These are phyloP conservation scores for Sceloporus tristichus DNA, from an alignment of 2,113 vertebrate species.

Conservation along the genomic window DNA sequence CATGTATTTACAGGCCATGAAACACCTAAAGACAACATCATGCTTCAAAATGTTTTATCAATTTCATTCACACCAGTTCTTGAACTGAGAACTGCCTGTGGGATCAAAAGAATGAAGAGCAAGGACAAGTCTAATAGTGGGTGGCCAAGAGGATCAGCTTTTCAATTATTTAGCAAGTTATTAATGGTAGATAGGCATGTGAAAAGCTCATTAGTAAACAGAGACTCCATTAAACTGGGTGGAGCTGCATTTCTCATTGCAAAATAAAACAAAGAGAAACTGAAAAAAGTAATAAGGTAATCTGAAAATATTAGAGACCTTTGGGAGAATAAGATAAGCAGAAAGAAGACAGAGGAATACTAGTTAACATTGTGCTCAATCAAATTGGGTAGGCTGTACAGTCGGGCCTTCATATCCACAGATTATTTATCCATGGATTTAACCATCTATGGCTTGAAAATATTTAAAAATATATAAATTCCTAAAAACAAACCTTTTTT, in stretches of 20 bases:
- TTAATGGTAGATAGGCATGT: not conserved
- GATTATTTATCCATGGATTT: too few relatives aligned
- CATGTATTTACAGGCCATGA: constrained; percentile 25
- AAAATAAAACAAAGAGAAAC: not conserved
- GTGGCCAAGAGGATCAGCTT: constrained; percentile 35
- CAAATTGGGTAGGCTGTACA: too few relatives aligned
- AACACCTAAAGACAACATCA: constrained; percentile 40
- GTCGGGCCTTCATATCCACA: too few relatives aligned
- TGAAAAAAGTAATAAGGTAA: not conserved
- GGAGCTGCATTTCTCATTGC: not conserved
- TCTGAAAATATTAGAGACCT: not conserved
- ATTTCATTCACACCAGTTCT: constrained; percentile 33
- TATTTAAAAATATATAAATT: too few relatives aligned
- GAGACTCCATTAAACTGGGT: not conserved
- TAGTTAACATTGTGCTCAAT: not conserved
- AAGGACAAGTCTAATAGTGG: not conserved
- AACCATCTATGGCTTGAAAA: too few relatives aligned
- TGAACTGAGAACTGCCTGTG: not conserved
- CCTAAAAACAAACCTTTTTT: too few relatives aligned
- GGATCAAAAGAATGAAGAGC: not conserved
- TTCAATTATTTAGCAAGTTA: not conserved
- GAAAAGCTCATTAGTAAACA: not conserved
- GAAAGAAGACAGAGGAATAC: not conserved
- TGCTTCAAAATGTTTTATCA: not conserved
- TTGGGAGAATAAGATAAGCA: not conserved